phyloP scores from a whole-genome alignment of 2,797 vertebrate species.

The Crocidura indochinensis region DNA sequence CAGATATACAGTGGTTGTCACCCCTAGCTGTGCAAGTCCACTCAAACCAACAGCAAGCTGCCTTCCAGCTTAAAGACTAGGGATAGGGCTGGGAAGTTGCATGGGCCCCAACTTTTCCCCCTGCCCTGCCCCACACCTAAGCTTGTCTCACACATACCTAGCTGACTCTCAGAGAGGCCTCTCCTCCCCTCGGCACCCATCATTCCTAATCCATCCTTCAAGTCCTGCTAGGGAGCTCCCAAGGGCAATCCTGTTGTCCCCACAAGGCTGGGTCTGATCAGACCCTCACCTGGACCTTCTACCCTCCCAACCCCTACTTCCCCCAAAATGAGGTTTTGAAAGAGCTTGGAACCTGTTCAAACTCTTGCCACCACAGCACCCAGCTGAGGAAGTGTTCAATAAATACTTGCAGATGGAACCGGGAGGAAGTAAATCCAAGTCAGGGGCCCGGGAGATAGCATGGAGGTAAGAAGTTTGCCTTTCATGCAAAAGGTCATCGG shows the following conservation, averaged over 20 bases:
- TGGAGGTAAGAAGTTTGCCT: no score
- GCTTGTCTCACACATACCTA: neutral
- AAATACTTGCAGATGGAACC: neutral
- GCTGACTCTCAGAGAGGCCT: neutral
- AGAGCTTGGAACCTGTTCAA: neutral
- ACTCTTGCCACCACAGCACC: neutral
- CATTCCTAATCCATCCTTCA: neutral
- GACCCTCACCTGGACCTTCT: constrained; percentile 19
- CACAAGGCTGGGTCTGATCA: neutral
- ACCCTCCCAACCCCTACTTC: neutral
- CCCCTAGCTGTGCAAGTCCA: neutral
- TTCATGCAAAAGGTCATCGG: no score
- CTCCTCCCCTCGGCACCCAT: neutral
- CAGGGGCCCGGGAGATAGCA: no score
- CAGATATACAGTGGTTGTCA: neutral
- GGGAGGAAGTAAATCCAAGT: neutral
- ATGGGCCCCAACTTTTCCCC: neutral
- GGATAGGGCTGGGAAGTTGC: neutral
- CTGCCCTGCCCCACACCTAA: constrained; percentile 27
- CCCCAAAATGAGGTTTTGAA: neutral
- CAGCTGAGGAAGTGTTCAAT: constrained; percentile 40
- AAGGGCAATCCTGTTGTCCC: neutral
- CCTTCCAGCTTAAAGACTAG: neutral
- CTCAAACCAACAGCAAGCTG: constrained; percentile 8
- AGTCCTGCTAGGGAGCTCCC: neutral